A percentile compares a stretch with the other conserved stretches of the same genome.
Conservation (phyloP, 2,797 vertebrate species). For the Mallotus villosus region DNA sequence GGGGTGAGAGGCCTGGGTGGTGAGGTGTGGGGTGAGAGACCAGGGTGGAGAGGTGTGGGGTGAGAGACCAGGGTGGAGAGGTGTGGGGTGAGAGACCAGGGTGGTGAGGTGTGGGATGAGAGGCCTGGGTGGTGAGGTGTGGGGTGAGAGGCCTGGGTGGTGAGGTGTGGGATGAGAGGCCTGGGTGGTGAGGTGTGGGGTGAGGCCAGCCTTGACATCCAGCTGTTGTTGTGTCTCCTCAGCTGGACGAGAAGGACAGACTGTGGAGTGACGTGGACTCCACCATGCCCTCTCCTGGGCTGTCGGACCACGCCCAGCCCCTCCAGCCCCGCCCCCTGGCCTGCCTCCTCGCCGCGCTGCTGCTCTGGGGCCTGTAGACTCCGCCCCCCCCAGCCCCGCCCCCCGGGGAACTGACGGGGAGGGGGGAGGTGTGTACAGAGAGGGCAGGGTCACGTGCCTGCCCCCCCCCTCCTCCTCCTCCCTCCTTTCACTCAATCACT, state of each 20-base stretch:
- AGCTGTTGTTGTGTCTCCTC: background rate
- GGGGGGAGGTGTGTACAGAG: constrained; percentile 47
- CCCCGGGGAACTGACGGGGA: constrained; percentile 18
- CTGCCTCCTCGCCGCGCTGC: constrained; percentile 51
- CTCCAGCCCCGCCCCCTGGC: constrained; percentile 27
- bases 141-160: too few species aligned
- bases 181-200: background rate
- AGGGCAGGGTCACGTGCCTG: constrained; percentile 30
- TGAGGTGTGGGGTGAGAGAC: too few species aligned
- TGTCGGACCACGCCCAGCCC: constrained; percentile 59
- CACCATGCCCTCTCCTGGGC: constrained; percentile 77
- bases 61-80: too few species aligned
- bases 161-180: background rate
- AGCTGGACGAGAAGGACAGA: constrained; percentile 76
- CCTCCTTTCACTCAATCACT: constrained; percentile 53
- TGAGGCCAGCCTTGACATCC: background rate
- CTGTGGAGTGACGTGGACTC: constrained; percentile 75
- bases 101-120: too few species aligned
- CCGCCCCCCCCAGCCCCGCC: constrained; percentile 15
- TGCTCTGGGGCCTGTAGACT: constrained; percentile 48
- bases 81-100: too few species aligned
- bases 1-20: too few species aligned
- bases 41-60: too few species aligned
- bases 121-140: too few species aligned
- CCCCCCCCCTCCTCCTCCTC: constrained; percentile 24